phyloP scores from a whole-genome alignment of 2,888 invertebrate genomes.

The Cyrtodaria siliqua region DNA sequence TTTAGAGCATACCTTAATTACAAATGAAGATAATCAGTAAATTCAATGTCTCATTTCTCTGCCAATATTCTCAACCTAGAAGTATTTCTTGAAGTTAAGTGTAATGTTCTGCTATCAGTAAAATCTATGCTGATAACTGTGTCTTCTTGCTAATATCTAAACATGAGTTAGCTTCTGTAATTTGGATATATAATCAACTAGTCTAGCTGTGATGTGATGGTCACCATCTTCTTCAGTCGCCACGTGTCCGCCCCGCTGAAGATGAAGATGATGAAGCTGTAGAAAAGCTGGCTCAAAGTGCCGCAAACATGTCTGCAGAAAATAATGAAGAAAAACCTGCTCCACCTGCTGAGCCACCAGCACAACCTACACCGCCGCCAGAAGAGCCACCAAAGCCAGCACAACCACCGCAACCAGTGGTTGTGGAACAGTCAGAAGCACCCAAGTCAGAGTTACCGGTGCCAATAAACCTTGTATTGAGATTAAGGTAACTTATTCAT shows the following conservation, averaged over 20 bases:
- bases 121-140: no score
- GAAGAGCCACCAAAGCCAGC: background rate
- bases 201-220: no score
- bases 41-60: no score
- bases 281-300: conserved; percentile 44
- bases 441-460: conserved; percentile 18
- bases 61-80: no score
- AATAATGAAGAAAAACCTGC: background rate
- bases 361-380: background rate
- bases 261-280: conserved; percentile 44
- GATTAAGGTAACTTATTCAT: conserved; percentile 77
- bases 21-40: no score
- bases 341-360: background rate
- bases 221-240: conserved; percentile 34
- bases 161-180: background rate
- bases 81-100: no score
- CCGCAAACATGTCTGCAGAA: conserved; percentile 36
- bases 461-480: conserved; percentile 79
- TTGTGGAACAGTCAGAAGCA: background rate
- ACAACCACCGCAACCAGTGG: no score
- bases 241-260: conserved; percentile 24
- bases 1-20: no score
- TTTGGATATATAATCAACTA: no score
- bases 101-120: no score
- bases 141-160: background rate